Percentiles rank a stretch among this genome's conserved stretches.
These are phyloP conservation scores for Paramuricea clavata DNA, from an alignment of 92 coral and sea anemone genomes.

Conservation along the genomic window DNA sequence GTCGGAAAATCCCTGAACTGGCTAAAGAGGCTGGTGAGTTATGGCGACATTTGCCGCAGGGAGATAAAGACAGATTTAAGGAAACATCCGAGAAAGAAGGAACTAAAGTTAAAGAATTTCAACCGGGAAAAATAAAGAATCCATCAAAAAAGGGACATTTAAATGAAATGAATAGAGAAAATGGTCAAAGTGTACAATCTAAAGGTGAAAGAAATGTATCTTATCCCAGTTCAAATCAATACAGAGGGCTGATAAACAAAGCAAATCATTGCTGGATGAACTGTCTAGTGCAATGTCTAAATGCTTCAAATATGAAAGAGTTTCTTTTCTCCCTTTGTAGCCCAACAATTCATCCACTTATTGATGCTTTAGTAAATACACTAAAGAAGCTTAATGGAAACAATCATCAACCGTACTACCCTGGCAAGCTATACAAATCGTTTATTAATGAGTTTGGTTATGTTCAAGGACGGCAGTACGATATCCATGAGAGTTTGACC, in stretches of 20 bases:
- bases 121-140: too few relatives aligned
- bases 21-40: slow-evolving; percentile 6
- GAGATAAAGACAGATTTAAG: not conserved
- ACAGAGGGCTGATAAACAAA: not conserved
- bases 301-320: not conserved
- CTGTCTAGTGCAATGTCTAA: not conserved
- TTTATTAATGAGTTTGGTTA: not conserved
- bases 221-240: too few relatives aligned
- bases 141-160: too few relatives aligned
- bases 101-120: not conserved
- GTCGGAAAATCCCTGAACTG: not conserved
- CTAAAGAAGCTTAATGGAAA: not conserved
- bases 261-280: slow-evolving; percentile 16
- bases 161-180: too few relatives aligned
- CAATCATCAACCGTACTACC: not conserved
- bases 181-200: too few relatives aligned
- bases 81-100: not conserved
- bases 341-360: not conserved
- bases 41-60: slow-evolving; percentile 4
- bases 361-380: not conserved
- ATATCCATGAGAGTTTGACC: not conserved
- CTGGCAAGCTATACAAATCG: not conserved
- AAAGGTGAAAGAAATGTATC: too few relatives aligned
- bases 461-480: not conserved
- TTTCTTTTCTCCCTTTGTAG: not conserved